Evolutionary conservation across 2,888 invertebrate species (phyloP), one percentile per base, ranked within the genome.

Genomic region (Acrobasis repandana): DNA sequence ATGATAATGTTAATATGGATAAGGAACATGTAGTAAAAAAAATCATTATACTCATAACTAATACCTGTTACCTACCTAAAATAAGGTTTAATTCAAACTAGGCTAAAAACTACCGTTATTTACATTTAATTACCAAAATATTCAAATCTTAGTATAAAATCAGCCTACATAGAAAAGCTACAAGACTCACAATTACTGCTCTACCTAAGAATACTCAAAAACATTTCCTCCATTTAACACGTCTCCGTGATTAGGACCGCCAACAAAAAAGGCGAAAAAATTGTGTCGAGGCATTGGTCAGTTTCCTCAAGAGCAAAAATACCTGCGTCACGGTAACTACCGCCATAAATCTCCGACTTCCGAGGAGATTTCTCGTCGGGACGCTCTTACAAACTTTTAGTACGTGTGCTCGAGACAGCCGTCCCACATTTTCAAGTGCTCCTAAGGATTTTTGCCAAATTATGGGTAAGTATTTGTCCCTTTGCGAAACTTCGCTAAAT

Each of bases 261-360:
- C 58, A 66, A 63, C 61, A 66, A 73, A 77, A 77, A 78, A 76
- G 73, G 65, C 56, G 60, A 58, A 60, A 74, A 71, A 79, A 75
- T 71, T 70, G 68, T 73, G 74, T 73, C 65, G 69, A 73, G 66
- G 75, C 77, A 79, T 79, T 77, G 86, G 87, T 85, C 84, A 86
- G 82, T 80, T 79, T 80, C 69, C 73, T 71, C 72, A 68, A 67
- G 71, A 57, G 73, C 69, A 76, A 79, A 85, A 88, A 87, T 89
- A 88, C 87, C 88, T 88, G 84, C 80, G 85, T 85, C 84, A 80
- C 81, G 80, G 77, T 86, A 87, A 88, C 86, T 81, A 80, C 77
- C 75, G 70, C 79, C 79, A 89, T 90, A 89, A 90, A 90, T 90
- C 89, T 86, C 68, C 69, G 78, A 83, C 78, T 88, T 86, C 83